Percentiles rank a stretch among this genome's conserved stretches.
Evolutionary conservation across 1,140 invertebrate genomes (phyloP).

Genomic region (Megalonaias nervosa): DNA sequence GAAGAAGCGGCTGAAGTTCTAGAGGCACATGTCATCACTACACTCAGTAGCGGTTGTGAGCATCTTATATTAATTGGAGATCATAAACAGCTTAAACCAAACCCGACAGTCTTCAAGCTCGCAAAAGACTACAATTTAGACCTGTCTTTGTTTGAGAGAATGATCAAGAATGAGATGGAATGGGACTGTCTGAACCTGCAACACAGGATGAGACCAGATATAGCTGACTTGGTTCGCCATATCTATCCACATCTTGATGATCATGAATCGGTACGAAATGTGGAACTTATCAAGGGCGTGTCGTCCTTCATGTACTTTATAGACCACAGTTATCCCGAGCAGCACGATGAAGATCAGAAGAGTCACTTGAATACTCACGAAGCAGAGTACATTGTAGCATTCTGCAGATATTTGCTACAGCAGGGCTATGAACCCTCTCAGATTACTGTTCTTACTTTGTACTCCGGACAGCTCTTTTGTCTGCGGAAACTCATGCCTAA

Average conservation of each 20-base stretch:
- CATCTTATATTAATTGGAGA: slow-evolving; percentile 91
- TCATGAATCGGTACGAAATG: slow-evolving; percentile 54
- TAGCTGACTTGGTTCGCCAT: slow-evolving; percentile 64
- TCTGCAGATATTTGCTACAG: slow-evolving; percentile 67
- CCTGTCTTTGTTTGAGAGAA: slow-evolving; percentile 71
- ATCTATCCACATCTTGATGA: slow-evolving; percentile 69
- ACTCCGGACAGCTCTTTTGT: slow-evolving; percentile 65
- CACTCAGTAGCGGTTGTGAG: slow-evolving; percentile 79
- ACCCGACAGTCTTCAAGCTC: slow-evolving; percentile 67
- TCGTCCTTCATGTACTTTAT: slow-evolving; percentile 68
- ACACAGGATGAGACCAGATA: slow-evolving; percentile 63
- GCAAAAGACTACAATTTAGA: slow-evolving; percentile 68
- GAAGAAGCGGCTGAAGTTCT: slow-evolving; percentile 70
- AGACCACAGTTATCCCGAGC: slow-evolving; percentile 63
- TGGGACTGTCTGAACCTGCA: slow-evolving; percentile 60
- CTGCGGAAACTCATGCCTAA: slow-evolving; percentile 65
- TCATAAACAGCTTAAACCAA: slow-evolving; percentile 74
- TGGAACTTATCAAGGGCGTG: slow-evolving; percentile 66
- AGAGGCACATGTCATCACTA: slow-evolving; percentile 67
- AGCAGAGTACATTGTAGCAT: slow-evolving; percentile 57
- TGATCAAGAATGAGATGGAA: slow-evolving; percentile 66
- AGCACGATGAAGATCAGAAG: slow-evolving; percentile 54
- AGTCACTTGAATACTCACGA: slow-evolving; percentile 68
- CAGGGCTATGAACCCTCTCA: slow-evolving; percentile 65
- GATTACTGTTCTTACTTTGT: slow-evolving; percentile 71